These are phyloP conservation scores for Hypena proboscidalis DNA, from an alignment of 2,888 invertebrate genomes.

Conservation along the genomic window DNA sequence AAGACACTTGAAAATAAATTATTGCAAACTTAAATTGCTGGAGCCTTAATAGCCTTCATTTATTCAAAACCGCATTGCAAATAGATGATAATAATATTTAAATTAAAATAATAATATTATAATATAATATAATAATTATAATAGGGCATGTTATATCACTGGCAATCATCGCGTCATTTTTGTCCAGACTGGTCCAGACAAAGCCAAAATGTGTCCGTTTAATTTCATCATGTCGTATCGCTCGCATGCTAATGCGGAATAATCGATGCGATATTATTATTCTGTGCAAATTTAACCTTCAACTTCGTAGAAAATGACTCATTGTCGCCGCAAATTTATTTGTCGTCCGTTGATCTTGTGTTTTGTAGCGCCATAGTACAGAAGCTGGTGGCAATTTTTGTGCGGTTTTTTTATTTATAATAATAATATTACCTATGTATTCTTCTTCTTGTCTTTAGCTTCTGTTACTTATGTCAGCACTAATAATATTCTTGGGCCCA, in stretches of 20 bases:
- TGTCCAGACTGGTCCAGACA: slow-evolving; percentile 24
- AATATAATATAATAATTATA: slow-evolving; percentile 2
- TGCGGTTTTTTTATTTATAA: no score
- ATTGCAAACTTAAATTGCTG: no score
- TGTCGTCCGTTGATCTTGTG: slow-evolving; percentile 49
- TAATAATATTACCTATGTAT: no score
- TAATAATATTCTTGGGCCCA: no score
- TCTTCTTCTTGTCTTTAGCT: no score
- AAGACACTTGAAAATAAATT: no score
- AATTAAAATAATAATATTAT: no score
- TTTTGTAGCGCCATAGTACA: slow-evolving; percentile 41
- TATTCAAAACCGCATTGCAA: no score
- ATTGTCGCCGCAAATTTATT: slow-evolving; percentile 35
- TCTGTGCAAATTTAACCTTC: slow-evolving; percentile 45
- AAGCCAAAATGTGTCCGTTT: slow-evolving; percentile 30
- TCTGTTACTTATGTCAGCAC: no score
- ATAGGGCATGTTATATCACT: slow-evolving; percentile 17
- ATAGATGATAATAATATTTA: no score
- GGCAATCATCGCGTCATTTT: slow-evolving; percentile 19
- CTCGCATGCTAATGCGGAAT: slow-evolving; percentile 50
- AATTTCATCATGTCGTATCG: slow-evolving; percentile 26
- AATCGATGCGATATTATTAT: slow-evolving; percentile 52
- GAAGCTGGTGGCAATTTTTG: no score
- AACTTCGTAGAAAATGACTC: slow-evolving; percentile 50
- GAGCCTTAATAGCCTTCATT: no score